These are phyloP conservation scores for Creontiades dilutus DNA, from an alignment of 2,888 invertebrate genomes.

Conservation along the genomic window DNA sequence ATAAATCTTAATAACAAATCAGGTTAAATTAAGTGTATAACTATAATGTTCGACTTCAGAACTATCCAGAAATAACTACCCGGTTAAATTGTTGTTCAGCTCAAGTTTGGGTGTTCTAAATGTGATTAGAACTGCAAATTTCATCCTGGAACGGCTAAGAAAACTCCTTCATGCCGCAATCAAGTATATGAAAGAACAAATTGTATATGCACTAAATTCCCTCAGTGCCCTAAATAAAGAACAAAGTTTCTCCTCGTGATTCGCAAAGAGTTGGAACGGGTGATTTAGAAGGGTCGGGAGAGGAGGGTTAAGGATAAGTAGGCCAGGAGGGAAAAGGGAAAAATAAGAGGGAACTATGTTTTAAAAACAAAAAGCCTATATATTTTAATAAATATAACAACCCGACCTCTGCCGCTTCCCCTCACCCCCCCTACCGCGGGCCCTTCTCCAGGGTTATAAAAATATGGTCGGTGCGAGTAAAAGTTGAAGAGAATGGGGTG, in stretches of 20 bases:
- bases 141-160: no score
- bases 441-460: slow-evolving; percentile 64
- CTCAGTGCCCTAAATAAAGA: background rate
- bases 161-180: no score
- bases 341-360: slow-evolving; percentile 68
- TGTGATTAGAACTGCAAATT: no score
- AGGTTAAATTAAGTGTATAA: no score
- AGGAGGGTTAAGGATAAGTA: slow-evolving; percentile 24
- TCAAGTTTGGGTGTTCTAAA: no score
- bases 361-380: slow-evolving; percentile 73
- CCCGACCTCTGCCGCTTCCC: slow-evolving; percentile 20
- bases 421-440: slow-evolving; percentile 14
- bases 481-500: slow-evolving; percentile 64
- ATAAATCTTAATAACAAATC: no score
- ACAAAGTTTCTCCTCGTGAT: slow-evolving; percentile 25
- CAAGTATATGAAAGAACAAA: no score
- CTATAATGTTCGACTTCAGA: no score
- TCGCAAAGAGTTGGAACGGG: background rate
- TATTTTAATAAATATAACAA: slow-evolving; percentile 72
- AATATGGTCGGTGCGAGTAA: slow-evolving; percentile 71
- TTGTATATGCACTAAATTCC: no score
- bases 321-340: slow-evolving; percentile 59
- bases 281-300: slow-evolving; percentile 24
- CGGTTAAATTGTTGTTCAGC: no score
- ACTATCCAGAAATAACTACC: no score